Base-by-base conservation (phyloP, 2,888 invertebrate genomes). In the Sipha maydis region DNA sequence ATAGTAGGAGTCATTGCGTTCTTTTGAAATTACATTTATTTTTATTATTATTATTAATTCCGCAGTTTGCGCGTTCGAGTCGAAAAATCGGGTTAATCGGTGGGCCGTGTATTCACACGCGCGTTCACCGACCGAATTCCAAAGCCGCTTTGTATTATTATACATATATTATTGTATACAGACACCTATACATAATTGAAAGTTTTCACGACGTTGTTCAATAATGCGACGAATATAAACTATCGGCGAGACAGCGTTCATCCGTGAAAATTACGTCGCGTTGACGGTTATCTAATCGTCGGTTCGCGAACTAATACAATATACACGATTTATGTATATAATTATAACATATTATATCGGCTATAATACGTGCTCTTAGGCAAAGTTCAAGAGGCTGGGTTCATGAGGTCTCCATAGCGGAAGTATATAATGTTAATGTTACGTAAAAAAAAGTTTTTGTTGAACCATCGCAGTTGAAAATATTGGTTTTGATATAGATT, bases 11-110 rank as follows among this genome's bases (percentile, higher is more conserved):
- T 61, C 28, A 31, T 82, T 31, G 28, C 71, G 71, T 71, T 71
- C 71, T 31, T 71, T 71, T 71, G 71, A 71, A 71, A 71, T 71
- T 17, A 1, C 67, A 67, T 67, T 67, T 67, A 61, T 61, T 67
- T n/a, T 67, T 28, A n/a, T 67, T 25, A 67, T 61, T 61, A 67
- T 25, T 67, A 67, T 67, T 67, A 67, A 9, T 67, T 9, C 25
- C n/a, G n/a, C 69, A 19, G 48, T 82, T 31, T 41, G 38, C 31
- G 69, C 82, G 82, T 71, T 83, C 31, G 80, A 48, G 28, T 25
- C 31, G 48, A 82, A 82, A 69, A 82, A 82, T 82, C 41, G 48
- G 41, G 48, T 82, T 69, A 48, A 69, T 48, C 69, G 21, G 41
- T 48, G 21, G 61, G 61, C 25, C 61, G 25, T 48, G 61, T 48